phyloP scores from a whole-genome alignment of 2,113 vertebrate genomes.

The Todiramphus saurophagus region DNA sequence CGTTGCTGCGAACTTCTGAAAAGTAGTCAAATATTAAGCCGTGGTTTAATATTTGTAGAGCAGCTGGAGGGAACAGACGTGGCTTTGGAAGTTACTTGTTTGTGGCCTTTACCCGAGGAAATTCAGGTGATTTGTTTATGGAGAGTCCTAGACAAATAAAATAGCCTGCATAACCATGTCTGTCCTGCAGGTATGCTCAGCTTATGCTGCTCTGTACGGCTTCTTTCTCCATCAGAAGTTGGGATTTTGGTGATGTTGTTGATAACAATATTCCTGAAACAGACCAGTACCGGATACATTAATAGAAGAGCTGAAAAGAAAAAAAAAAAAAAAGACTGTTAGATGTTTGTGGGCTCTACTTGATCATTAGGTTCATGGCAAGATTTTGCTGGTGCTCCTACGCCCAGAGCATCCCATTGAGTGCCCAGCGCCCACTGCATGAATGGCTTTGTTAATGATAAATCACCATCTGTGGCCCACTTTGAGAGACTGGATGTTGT shows the following conservation, averaged over 20 bases:
- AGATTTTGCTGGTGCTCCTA: neutral
- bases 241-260: neutral
- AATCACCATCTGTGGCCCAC: neutral
- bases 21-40: neutral
- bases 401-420: rapidly evolving
- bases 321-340: neutral
- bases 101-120: neutral
- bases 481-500: neutral
- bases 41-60: neutral
- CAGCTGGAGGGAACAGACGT: neutral
- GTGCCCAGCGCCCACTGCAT: neutral
- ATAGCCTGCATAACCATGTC: rapidly evolving
- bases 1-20: rapidly evolving
- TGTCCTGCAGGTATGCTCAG: rapidly evolving
- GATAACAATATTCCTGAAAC: neutral
- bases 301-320: neutral
- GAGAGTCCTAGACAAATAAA: neutral
- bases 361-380: neutral
- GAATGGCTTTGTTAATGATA: neutral
- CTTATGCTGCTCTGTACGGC: neutral
- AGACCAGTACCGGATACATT: rapidly evolving
- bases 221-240: neutral
- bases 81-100: neutral
- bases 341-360: neutral
- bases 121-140: neutral